phyloP scores from a whole-genome alignment of 2,888 invertebrate species.

The Laspeyria flexula region DNA sequence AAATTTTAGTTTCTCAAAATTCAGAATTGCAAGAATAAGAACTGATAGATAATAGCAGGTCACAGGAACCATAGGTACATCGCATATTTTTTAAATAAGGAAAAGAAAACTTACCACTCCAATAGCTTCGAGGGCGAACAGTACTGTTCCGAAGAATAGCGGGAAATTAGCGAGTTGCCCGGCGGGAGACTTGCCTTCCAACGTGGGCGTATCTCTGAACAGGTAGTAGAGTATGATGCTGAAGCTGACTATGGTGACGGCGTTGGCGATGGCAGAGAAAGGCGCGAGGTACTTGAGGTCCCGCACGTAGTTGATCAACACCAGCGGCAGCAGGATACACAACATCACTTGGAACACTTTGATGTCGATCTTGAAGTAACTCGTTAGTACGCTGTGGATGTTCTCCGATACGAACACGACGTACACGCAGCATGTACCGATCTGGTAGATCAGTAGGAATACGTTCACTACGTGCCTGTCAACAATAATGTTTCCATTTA shows the following conservation, averaged over 20 bases:
- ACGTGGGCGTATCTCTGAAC: constrained; percentile 89
- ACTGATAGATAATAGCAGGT: neutral
- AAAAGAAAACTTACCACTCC: constrained; percentile 89
- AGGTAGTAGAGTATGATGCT: constrained; percentile 95
- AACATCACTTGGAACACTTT: constrained; percentile 89
- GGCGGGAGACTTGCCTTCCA: constrained; percentile 87
- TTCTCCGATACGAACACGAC: constrained; percentile 97
- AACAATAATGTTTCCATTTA: constrained; percentile 21
- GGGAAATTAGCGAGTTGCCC: constrained; percentile 91
- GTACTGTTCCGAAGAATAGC: constrained; percentile 97
- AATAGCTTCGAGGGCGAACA: constrained; percentile 98
- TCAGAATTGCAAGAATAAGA: too few relatives aligned
- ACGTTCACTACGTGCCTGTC: constrained; percentile 90
- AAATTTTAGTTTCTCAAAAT: too few relatives aligned
- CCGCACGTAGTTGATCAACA: constrained; percentile 92
- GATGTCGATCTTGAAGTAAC: constrained; percentile 80
- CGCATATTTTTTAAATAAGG: too few relatives aligned
- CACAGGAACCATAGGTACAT: too few relatives aligned
- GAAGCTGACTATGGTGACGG: constrained; percentile 93
- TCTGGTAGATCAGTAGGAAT: constrained; percentile 94
- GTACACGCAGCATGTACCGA: constrained; percentile 98
- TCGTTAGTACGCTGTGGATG: constrained; percentile 88
- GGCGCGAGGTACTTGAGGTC: constrained; percentile 95
- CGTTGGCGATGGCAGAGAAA: constrained; percentile 95
- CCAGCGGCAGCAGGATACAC: constrained; percentile 90